Conservation (phyloP, 2,888 invertebrate species). For the Anodontia alba region DNA sequence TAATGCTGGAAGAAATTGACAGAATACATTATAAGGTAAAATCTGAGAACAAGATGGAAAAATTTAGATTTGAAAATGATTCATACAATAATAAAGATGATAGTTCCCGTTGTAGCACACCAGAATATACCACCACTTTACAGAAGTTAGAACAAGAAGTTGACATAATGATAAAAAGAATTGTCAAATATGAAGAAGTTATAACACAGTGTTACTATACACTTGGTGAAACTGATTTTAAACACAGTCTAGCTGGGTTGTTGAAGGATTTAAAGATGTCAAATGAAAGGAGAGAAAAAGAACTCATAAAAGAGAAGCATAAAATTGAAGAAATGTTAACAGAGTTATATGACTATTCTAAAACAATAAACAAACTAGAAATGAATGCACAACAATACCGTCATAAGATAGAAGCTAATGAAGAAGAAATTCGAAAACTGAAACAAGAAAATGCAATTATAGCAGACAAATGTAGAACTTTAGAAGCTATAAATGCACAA, state of each 20-base stretch:
- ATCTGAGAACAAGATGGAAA: background rate
- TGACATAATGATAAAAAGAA: constrained; percentile 53
- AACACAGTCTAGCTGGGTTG: constrained; percentile 51
- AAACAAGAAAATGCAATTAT: constrained; percentile 58
- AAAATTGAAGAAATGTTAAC: constrained; percentile 64
- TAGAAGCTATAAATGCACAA: constrained; percentile 54
- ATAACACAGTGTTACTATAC: constrained; percentile 64
- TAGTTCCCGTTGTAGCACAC: background rate
- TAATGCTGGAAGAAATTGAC: constrained; percentile 19
- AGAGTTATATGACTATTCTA: constrained; percentile 70
- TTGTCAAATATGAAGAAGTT: constrained; percentile 56
- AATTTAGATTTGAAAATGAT: constrained; percentile 12
- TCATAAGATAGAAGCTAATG: constrained; percentile 52
- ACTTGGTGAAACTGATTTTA: constrained; percentile 63
- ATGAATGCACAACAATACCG: constrained; percentile 57
- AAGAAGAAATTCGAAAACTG: constrained; percentile 50
- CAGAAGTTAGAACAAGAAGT: constrained; percentile 47
- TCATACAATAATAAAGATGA: background rate
- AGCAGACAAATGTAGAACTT: constrained; percentile 50
- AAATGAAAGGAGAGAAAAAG: constrained; percentile 42
- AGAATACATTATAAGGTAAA: constrained; percentile 5
- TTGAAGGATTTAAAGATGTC: constrained; percentile 48
- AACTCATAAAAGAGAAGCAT: constrained; percentile 55
- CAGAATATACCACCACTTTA: background rate
- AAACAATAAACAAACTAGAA: constrained; percentile 69